Conservation (phyloP, 1,140 invertebrate genomes). For the Coelopa frigida region DNA sequence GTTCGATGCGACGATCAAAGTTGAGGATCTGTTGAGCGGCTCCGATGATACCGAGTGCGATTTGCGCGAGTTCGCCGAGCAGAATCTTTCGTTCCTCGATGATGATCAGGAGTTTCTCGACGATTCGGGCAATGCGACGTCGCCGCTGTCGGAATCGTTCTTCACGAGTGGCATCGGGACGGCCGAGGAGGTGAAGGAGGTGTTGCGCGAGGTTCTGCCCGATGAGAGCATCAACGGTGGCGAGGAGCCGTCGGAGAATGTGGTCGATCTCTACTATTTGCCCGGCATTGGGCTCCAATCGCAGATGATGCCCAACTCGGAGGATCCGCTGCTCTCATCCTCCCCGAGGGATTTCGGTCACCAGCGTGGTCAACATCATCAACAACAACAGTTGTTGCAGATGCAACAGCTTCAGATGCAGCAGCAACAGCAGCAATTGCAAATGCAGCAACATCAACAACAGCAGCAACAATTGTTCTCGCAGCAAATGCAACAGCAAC, state of each 20-base stretch:
- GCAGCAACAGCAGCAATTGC: conserved; percentile 7
- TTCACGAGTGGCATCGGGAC: conserved; percentile 81
- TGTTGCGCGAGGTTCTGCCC: conserved; percentile 69
- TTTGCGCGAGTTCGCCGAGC: conserved; percentile 39
- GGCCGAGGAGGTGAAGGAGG: conserved; percentile 74
- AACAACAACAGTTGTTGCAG: conserved; percentile 19
- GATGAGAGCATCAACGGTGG: conserved; percentile 54
- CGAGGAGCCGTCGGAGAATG: conserved; percentile 35
- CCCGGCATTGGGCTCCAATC: conserved; percentile 50
- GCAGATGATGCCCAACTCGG: conserved; percentile 78
- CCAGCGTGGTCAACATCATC: conserved; percentile 31
- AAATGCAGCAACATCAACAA: conserved; percentile 18
- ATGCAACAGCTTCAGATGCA: conserved; percentile 17
- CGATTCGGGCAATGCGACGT: conserved; percentile 56
- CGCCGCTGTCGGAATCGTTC: conserved; percentile 69
- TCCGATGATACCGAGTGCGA: conserved; percentile 31
- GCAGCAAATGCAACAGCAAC: conserved; percentile 6
- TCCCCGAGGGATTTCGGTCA: conserved; percentile 69
- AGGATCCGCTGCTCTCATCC: conserved; percentile 72
- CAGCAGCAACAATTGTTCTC: conserved; percentile 12
- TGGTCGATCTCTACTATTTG: conserved; percentile 42
- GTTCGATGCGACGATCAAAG: conserved; percentile 37
- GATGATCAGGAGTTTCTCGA: conserved; percentile 48
- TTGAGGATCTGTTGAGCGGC: conserved; percentile 36
- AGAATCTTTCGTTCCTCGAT: conserved; percentile 41